Evolutionary conservation across 2,888 invertebrate genomes (phyloP), one percentile per base, ranked within the genome.

Genomic region (Tridacna crocea): DNA sequence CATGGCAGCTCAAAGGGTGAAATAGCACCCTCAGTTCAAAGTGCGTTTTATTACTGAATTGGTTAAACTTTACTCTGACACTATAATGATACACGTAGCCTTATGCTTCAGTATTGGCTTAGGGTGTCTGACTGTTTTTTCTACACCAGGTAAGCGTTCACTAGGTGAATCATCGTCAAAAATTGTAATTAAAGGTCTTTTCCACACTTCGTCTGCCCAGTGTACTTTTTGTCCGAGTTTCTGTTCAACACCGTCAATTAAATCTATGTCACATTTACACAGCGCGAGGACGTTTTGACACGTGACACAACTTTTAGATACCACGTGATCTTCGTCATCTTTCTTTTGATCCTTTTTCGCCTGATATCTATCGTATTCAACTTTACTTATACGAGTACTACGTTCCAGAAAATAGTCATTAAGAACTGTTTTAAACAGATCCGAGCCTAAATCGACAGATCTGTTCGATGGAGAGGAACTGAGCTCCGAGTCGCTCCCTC

Each of bases 191-290:
- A 86, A 66, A 13, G 86, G 86, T 63, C 78, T 82, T n/a, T 86
- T 65, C 86, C 86, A 86, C 15, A 86, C 84, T 65, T 86, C 86
- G 48, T 86, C 86, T 6, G 86, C 86, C 86, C 86, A 86, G 60
- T 86, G 86, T 11, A 86, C 86, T 48, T 83, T 63, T 58, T 86
- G 86, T 47, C 82, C 81, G 51, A 79, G 80, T 27, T 74, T 74
- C n/a, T 66, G 61, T 55, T 81, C 79, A 24, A 66, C 58, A 4
- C 82, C 82, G 24, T 78, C 68, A 36, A 36, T 4, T 36, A 36
- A 8, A 36, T 83, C 78, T 26, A 76, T 10, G 46, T 80, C 78
- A 80, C 86, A 86, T 66, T 84, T 83, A 73, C 86, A 86, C 19
- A 80, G 61, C 22, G 82, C 72, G 15, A 80, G 65, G 17, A 86